Base-by-base conservation (phyloP, 2,113 vertebrate genomes). In the Myotis davidii region DNA sequence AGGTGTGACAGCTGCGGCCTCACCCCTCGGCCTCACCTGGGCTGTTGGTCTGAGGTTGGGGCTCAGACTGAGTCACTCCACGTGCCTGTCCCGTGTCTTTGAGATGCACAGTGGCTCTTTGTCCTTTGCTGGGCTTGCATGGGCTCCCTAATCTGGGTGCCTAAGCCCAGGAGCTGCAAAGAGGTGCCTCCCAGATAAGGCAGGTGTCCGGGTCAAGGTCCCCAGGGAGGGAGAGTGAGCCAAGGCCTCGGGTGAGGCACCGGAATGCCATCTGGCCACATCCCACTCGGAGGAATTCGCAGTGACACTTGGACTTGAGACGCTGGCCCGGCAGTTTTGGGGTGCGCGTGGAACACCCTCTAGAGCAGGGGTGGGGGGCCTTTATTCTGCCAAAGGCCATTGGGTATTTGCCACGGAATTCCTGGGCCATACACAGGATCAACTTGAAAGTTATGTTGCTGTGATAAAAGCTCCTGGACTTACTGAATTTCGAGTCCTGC, bases 41-140 rank as follows among this genome's bases (percentile, higher is more conserved):
- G 32, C 4, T 9, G n/a, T 32, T 23, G 12, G n/a, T 45, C 61
- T 13, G n/a, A 84, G 32, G 23, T 7, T 76, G 70, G 64, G 70
- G n/a, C 42, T 65, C 23, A 73, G 39, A 5, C 56, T 1, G 52
- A 42, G 73, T 93, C 92, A 27, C 67, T 9, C 27, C 50, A 9
- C 3, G 0, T 1, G 54, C 65, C 39, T 6, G 37, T 5, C 81
- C 59, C 69, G 0, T 20, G 37, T 76, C 56, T 3, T 29, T 27
- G 27, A 17, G 69, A 32, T 2, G 29, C 32, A 27, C 34, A n/a
- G 32, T 1, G 6, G 48, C 12, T 32, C 88, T 81, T 39, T 95
- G 77, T 9, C 72, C 91, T 94, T 34, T 69, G 90, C 69, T 50
- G 82, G 77, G 52, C 39, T 79, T 14, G 1, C 54, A 18, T 2